These are phyloP conservation scores for Armadillidium nasatum DNA, from an alignment of 1,140 invertebrate species.

Conservation along the genomic window DNA sequence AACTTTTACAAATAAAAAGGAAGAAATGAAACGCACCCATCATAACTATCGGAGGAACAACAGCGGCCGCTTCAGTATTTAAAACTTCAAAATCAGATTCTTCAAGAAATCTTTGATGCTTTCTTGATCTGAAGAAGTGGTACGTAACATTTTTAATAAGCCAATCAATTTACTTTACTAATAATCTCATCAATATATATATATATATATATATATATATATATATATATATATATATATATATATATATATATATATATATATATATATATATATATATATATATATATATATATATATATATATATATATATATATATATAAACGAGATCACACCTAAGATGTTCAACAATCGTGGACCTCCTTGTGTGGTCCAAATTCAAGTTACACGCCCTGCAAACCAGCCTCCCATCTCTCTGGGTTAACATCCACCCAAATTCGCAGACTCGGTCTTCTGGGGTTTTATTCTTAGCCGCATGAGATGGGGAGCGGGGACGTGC, in stretches of 20 bases:
- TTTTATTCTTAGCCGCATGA: slow-evolving; percentile 42
- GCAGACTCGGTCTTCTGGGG: slow-evolving; percentile 34
- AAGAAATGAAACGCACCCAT: background rate
- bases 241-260: slow-evolving; percentile 9
- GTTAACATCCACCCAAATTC: slow-evolving; percentile 40
- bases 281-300: slow-evolving; percentile 6
- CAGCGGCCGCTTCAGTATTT: background rate
- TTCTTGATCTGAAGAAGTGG: slow-evolving; percentile 31
- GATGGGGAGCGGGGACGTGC: slow-evolving; percentile 33
- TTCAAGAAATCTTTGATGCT: slow-evolving; percentile 33
- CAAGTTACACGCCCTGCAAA: slow-evolving; percentile 39
- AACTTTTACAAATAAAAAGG: too few species aligned
- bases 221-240: slow-evolving; percentile 12
- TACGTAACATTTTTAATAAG: too few species aligned
- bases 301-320: background rate
- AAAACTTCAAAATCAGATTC: slow-evolving; percentile 12
- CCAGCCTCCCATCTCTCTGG: slow-evolving; percentile 29
- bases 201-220: background rate
- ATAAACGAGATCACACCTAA: slow-evolving; percentile 29
- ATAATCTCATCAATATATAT: too few species aligned
- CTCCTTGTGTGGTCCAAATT: slow-evolving; percentile 41
- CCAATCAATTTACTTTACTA: too few species aligned
- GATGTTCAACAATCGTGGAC: slow-evolving; percentile 44
- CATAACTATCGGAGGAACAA: background rate
- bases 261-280: background rate